Percentiles rank a stretch among this genome's conserved stretches.
Evolutionary conservation across 2,797 vertebrate genomes (phyloP).

Genomic region (Dromococcyx pavoninus): DNA sequence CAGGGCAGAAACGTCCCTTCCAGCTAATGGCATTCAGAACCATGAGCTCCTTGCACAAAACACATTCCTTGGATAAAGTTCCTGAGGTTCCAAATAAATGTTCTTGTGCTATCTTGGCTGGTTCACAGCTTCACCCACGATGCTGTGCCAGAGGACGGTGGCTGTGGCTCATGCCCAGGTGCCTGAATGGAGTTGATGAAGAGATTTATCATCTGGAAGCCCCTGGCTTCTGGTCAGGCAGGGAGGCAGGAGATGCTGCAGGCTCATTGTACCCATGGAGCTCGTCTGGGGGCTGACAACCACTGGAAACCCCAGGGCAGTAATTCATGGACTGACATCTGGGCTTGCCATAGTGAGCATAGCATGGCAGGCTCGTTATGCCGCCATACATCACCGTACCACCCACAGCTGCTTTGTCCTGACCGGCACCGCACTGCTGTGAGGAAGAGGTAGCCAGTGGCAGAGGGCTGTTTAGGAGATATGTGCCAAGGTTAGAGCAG

Average conservation of each 20-base stretch:
- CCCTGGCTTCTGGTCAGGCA: rapidly evolving
- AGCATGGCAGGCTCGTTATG: neutral
- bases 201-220: neutral
- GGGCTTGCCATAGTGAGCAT: neutral
- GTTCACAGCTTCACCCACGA: neutral
- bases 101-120: neutral
- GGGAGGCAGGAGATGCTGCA: neutral
- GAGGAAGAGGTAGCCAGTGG: neutral
- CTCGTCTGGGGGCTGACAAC: neutral
- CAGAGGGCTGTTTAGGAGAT: neutral
- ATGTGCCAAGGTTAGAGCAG: neutral
- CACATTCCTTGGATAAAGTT: neutral
- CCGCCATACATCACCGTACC: neutral
- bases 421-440: rapidly evolving
- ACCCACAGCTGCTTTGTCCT: neutral
- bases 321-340: neutral
- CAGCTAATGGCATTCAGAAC: neutral
- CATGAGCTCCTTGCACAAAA: neutral
- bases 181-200: neutral
- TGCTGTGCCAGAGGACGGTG: rapidly evolving
- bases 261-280: rapidly evolving
- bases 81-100: neutral
- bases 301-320: neutral
- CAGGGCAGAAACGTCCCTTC: neutral
- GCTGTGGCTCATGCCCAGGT: neutral